Evolutionary conservation across 2,797 vertebrate species (phyloP), one percentile per base, ranked within the genome.

Genomic region (Sebastiscus albofasciatus): DNA sequence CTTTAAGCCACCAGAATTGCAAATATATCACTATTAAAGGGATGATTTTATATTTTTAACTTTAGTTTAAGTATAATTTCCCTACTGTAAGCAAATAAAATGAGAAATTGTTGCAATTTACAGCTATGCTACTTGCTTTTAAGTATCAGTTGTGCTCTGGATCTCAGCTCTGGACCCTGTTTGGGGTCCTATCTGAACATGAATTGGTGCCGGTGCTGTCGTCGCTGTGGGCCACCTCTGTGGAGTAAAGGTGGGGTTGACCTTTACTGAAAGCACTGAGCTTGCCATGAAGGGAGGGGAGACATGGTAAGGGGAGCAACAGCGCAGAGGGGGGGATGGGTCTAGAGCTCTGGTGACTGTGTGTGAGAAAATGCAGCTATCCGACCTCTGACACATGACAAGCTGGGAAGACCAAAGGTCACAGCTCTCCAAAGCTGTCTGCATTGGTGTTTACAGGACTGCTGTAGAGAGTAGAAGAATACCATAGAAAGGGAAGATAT

Each of bases 341-440:
- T 62, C 10, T 58, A 54, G 55, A 83, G 91, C 87, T 90, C 90
- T 75, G 79, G 86, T 90, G 77, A 84, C 87, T 55, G 77, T 78
- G 78, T 55, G 92, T 89, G 89, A 93, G 92, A 93, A 93, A 91
- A 87, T 89, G 86, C 93, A 92, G 91, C 90, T 89, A 84, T 90
- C 82, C 92, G 92, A 95, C 93, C 94, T 90, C 87, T 88, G 92
- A 91, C 93, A 92, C 89, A 83, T 89, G 87, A 88, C 86, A 83
- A 83, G 85, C 83, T 80, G 56, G 77, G 79, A 84, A 92, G 92
- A 92, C 92, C 90, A 93, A 83, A 93, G 93, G 88, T 87, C 90
- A 84, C 73, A 42, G 74, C 64, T 89, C 70, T 82, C 69, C 56
- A 77, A 92, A 79, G 69, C 71, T 81, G 75, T 22, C 36, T 74